Evolutionary conservation across 1,140 invertebrate species (phyloP), one percentile per base, ranked within the genome.

Genomic region (Prorops nasuta): DNA sequence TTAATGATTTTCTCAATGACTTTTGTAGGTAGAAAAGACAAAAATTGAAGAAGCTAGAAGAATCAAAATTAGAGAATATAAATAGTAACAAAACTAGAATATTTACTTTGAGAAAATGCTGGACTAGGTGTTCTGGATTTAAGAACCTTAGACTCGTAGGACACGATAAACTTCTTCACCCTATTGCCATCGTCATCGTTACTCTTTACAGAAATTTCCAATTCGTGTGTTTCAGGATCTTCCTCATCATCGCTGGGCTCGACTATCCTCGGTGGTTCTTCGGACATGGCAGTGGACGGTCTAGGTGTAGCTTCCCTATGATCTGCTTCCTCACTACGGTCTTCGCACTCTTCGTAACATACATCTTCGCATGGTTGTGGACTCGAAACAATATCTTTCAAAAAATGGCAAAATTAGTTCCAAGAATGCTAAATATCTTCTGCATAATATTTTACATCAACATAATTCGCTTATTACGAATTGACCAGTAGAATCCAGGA

Each of bases 101-200:
- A 41, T 47, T 69, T 49, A 77, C 75, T 63, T 9, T 72, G 51
- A n/a, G 74, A 74, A 3, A 60, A 43, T 0, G 67, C 52, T 14
- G 72, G 73, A 48, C 72, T 75, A 0, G 66, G 53, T 9, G 60
- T 59, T 17, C 66, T 58, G 3, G 71, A 70, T 28, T 61, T 60
- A 10, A 66, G 38, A 14, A 78, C 63, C 19, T 73, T 72, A 0
- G 71, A 70, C 44, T 78, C 74, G 32, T 78, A 77, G 3, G 76
- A 73, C 3, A 72, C 70, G 17, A 78, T 66, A 15, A 71, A 77
- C 20, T 77, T 78, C 42, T 78, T 78, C 16, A 78, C 72, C 19
- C 65, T 62, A 45, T 57, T 64, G 7, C 62, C 62, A 10, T 73
- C 71, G 10, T 76, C 71, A 1, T 62, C 57, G 0, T 58, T 53